Evolutionary conservation across 2,113 vertebrate genomes (phyloP), one percentile per base, ranked within the genome.

Genomic region (Falcunculus frontatus): DNA sequence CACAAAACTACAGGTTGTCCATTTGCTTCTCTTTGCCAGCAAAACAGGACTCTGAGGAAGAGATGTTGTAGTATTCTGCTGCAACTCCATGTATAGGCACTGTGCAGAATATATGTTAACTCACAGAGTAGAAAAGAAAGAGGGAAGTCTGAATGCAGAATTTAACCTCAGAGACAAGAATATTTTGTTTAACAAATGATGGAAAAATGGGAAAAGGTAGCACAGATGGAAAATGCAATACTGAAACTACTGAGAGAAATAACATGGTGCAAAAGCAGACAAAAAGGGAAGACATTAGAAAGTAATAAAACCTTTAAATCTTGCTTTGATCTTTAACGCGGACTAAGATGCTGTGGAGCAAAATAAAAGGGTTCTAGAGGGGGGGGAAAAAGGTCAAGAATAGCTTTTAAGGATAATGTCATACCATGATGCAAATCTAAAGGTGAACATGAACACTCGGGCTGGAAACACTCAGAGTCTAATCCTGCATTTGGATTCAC

Each of bases 271-370:
- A 75, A 32, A 89, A 60, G 93, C 46, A 35, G 67, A 62, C 84
- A 94, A 93, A 96, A 95, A 87, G 86, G 83, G 74, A 91, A 97
- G 75, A 92, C 77, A 89, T 90, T 84, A 53, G 93, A 96, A 95
- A 87, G 67, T 77, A 33, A 91, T 95, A 96, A 95, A 93, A 86
- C 95, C 94, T 93, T 97, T 96, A 96, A 89, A 92, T 92, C 79
- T 93, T 91, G 68, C 91, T 97, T 85, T 95, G 90, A 95, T 96
- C 97, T 96, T 96, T 91, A 75, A 57, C 4, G 11, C 74, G 73
- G 53, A 67, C 62, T 94, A 60, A 89, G 96, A 91, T 50, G 56
- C 62, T 76, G 57, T 73, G 69, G 87, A 96, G 87, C 87, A 95
- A 96, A 96, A 97, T 93, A 89, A 95, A 97, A 97, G 74, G 53